These are phyloP conservation scores for Epinephelus coioides DNA, from an alignment of 2,797 vertebrate genomes.

Conservation along the genomic window DNA sequence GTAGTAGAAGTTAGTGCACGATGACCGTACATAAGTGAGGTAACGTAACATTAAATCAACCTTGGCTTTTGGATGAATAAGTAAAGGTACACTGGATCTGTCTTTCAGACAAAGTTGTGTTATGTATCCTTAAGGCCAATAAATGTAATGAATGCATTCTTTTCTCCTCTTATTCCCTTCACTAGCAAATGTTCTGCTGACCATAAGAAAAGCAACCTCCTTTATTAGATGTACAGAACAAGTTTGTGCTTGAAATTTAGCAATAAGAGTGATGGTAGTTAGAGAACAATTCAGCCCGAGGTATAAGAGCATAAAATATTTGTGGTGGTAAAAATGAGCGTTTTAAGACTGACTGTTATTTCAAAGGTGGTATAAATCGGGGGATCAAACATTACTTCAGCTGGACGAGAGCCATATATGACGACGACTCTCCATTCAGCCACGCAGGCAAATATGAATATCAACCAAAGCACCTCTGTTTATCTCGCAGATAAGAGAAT, in stretches of 20 bases:
- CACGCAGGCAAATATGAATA: conserved; percentile 1
- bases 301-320: conserved; percentile 9
- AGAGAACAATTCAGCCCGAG: neutral
- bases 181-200: neutral
- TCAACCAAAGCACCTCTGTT: conserved; percentile 3
- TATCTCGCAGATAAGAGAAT: conserved; percentile 38
- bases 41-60: too few species aligned
- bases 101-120: neutral
- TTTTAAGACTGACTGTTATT: conserved; percentile 27
- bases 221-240: neutral
- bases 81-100: neutral
- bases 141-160: neutral
- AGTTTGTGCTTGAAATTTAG: neutral
- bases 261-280: neutral
- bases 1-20: too few species aligned
- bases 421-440: neutral
- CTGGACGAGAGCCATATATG: neutral
- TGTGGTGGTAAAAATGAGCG: conserved; percentile 5
- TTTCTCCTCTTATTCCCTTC: neutral
- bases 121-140: neutral
- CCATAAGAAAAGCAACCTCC: neutral
- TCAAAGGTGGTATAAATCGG: conserved; percentile 24
- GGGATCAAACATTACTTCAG: conserved; percentile 14
- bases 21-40: too few species aligned
- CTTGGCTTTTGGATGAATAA: too few species aligned